Evolutionary conservation across 2,797 vertebrate species (phyloP).

Genomic region (Takifugu rubripes): DNA sequence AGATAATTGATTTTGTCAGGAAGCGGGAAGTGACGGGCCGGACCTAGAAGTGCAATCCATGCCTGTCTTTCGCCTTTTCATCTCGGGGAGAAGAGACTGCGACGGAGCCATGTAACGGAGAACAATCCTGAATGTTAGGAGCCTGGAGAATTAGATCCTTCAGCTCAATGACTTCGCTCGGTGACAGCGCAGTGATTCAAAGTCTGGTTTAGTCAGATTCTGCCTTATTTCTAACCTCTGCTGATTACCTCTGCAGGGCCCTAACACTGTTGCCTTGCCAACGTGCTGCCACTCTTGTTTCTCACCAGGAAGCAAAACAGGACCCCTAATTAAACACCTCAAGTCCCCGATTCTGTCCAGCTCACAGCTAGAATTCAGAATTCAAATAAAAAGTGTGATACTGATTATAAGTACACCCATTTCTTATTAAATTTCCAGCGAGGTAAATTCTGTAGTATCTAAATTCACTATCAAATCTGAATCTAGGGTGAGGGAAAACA

Average conservation of each 20-base stretch:
- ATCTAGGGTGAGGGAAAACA: conserved; percentile 29
- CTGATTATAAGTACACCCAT: neutral
- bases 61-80: neutral
- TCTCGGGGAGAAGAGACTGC: conserved; percentile 4
- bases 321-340: conserved; percentile 31
- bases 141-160: conserved; percentile 29
- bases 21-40: neutral
- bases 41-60: conserved; percentile 10
- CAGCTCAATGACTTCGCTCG: conserved; percentile 26
- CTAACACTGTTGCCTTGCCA: conserved; percentile 21
- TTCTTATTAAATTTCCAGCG: conserved; percentile 7
- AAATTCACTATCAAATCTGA: conserved; percentile 23
- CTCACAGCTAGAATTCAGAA: conserved; percentile 3
- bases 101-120: conserved; percentile 14
- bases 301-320: conserved; percentile 18
- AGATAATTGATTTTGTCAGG: too few species aligned
- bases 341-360: conserved; percentile 10
- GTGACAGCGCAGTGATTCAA: conserved; percentile 28
- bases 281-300: conserved; percentile 27
- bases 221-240: conserved; percentile 18
- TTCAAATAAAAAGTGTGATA: conserved; percentile 2
- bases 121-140: conserved; percentile 29
- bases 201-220: conserved; percentile 4
- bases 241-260: conserved; percentile 26
- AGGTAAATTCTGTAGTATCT: conserved; percentile 15